Percentiles rank a stretch among this genome's conserved stretches.
Evolutionary conservation across 2,797 vertebrate species (phyloP).

Genomic region (Pseudomugil gertrudae): DNA sequence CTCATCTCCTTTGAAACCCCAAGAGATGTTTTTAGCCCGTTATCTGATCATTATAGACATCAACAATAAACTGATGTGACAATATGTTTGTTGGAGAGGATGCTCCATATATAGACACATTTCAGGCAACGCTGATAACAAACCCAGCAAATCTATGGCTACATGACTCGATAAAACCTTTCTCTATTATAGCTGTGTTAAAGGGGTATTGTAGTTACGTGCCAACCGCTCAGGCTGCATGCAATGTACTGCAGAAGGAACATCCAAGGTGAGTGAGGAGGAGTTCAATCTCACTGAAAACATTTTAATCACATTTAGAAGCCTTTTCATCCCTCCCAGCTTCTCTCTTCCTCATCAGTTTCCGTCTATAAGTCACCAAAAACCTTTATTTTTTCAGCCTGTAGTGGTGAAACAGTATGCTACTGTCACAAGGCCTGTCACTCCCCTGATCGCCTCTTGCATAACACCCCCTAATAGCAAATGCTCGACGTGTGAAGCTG

Average conservation of each 20-base stretch:
- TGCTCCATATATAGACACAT: not conserved
- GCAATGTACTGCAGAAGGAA: constrained; percentile 10
- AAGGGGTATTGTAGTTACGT: constrained; percentile 28
- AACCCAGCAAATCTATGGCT: constrained; percentile 14
- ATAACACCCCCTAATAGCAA: constrained; percentile 60
- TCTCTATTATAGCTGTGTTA: constrained; percentile 21
- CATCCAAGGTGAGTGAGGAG: not conserved
- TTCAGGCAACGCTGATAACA: constrained; percentile 5
- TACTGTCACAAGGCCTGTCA: constrained; percentile 51
- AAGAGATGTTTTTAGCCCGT: not conserved
- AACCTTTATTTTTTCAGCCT: constrained; percentile 6
- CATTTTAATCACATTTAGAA: not conserved
- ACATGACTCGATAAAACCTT: constrained; percentile 29
- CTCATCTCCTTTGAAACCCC: not conserved
- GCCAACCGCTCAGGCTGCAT: constrained; percentile 45
- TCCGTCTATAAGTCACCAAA: not conserved
- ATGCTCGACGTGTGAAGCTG: constrained; percentile 39
- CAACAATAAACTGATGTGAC: not conserved
- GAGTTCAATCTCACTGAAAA: constrained; percentile 30
- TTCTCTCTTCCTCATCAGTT: not conserved
- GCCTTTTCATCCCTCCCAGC: not conserved
- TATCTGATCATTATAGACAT: not conserved
- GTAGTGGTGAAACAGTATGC: constrained; percentile 6
- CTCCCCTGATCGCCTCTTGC: constrained; percentile 54
- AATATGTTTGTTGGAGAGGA: not conserved